phyloP scores from a whole-genome alignment of 2,888 invertebrate genomes.

The Lasioglossum pauxillum region DNA sequence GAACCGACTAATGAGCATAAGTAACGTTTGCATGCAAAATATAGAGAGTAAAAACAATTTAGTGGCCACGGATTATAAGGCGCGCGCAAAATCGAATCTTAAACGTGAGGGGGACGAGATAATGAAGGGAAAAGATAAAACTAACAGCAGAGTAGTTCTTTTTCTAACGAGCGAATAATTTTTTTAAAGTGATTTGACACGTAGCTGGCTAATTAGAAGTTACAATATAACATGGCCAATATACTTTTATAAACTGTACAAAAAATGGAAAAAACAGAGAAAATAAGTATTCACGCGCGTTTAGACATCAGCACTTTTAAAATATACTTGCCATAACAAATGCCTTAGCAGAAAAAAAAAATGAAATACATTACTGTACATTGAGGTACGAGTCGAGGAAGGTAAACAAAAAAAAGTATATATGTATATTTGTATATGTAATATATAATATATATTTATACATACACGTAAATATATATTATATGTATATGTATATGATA shows the following conservation, averaged over 20 bases:
- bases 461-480: slow-evolving; percentile 31
- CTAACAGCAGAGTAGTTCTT: slow-evolving; percentile 50
- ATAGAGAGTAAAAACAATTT: slow-evolving; percentile 49
- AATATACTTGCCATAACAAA: slow-evolving; percentile 83
- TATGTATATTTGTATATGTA: neutral
- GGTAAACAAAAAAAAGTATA: slow-evolving; percentile 33
- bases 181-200: slow-evolving; percentile 60
- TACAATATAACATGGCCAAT: slow-evolving; percentile 58
- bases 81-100: slow-evolving; percentile 43
- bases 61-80: slow-evolving; percentile 46
- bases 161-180: slow-evolving; percentile 62
- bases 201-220: slow-evolving; percentile 63
- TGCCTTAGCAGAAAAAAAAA: slow-evolving; percentile 80
- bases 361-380: slow-evolving; percentile 64
- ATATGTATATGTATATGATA: slow-evolving; percentile 54
- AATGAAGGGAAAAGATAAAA: neutral
- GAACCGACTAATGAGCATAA: slow-evolving; percentile 53
- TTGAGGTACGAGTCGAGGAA: slow-evolving; percentile 59
- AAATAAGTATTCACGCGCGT: slow-evolving; percentile 69
- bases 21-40: slow-evolving; percentile 63
- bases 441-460: slow-evolving; percentile 17
- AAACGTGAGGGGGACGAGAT: slow-evolving; percentile 14
- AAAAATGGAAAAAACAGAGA: slow-evolving; percentile 48
- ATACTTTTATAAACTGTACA: slow-evolving; percentile 67
- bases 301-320: slow-evolving; percentile 77